Evolutionary conservation across 2,888 invertebrate species (phyloP).

Genomic region (Notodonta ziczac): DNA sequence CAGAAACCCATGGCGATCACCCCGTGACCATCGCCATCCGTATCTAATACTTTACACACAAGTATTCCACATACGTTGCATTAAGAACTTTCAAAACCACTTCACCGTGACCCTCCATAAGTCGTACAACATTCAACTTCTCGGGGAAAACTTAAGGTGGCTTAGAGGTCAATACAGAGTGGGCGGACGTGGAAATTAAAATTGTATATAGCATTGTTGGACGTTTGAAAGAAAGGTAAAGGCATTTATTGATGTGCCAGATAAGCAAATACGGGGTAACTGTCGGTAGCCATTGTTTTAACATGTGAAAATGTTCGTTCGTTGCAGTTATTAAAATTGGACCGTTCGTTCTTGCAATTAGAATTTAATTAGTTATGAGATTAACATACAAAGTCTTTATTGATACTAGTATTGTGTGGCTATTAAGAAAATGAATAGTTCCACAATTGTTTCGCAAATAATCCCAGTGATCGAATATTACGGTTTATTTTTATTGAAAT

Average conservation of each 20-base stretch:
- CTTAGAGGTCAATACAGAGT: constrained; percentile 37
- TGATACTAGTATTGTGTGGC: constrained; percentile 1
- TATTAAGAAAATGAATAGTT: neutral
- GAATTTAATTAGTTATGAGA: constrained; percentile 65
- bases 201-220: constrained; percentile 69
- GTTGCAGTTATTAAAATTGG: constrained; percentile 64
- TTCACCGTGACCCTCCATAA: constrained; percentile 21
- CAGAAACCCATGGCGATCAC: constrained; percentile 55
- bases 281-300: constrained; percentile 80
- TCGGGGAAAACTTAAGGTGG: constrained; percentile 15
- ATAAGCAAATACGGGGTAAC: constrained; percentile 71
- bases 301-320: constrained; percentile 75
- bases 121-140: neutral
- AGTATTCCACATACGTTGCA: constrained; percentile 57
- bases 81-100: constrained; percentile 39
- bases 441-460: neutral
- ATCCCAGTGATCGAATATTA: neutral
- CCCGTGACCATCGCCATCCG: constrained; percentile 74
- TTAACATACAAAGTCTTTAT: constrained; percentile 28
- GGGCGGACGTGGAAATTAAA: constrained; percentile 67
- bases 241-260: constrained; percentile 73
- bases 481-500: neutral
- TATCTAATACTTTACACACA: constrained; percentile 63
- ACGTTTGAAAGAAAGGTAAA: constrained; percentile 74
- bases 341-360: constrained; percentile 68